Evolutionary conservation across 1,140 invertebrate species (phyloP), one percentile per base, ranked within the genome.

Genomic region (Drosophila trapezifrons): DNA sequence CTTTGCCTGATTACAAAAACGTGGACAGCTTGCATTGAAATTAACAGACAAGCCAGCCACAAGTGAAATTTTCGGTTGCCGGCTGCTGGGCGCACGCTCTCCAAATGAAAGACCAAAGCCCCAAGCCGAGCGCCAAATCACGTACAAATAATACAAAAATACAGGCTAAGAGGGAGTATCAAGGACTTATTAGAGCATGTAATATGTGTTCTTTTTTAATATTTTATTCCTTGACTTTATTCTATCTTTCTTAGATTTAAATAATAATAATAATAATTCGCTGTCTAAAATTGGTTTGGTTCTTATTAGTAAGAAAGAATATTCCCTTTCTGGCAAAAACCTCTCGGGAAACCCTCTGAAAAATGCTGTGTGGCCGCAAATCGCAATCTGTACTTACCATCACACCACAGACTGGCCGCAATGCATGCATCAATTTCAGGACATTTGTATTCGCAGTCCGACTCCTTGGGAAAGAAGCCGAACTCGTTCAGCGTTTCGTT

Each of bases 391-490:
- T 54, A 90, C 90, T 94, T 94, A 40, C 97, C 97, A 92, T 98
- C 97, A 91, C 97, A 98, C 96, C 97, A 98, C 35, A 98, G 92
- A 46, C 94, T 94, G 6, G 96, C 93, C 73, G 96, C 96, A 66
- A 98, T 98, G 90, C 97, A 98, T 20, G 97, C 97, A 84, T 97
- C 96, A 63, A 98, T 93, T 92, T 98, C 97, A 9, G 97, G 97
- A 92, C 97, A 98, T 90, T 96, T 95, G 84, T 95, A 94, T 73
- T 93, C 92, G 81, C 95, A 95, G 76, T 95, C 95, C 38, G 92
- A 91, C 64, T 91, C 94, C 91, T 79, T 93, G 55, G 72, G 91
- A 92, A 63, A 92, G 65, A 78, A 90, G 56, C 83, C 92, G 77
- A 92, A 87, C 45, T 92, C 91, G 65, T 85, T 86, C 15, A 92